Evolutionary conservation across 2,888 invertebrate species (phyloP).

Genomic region (Yponomeuta malinellus): DNA sequence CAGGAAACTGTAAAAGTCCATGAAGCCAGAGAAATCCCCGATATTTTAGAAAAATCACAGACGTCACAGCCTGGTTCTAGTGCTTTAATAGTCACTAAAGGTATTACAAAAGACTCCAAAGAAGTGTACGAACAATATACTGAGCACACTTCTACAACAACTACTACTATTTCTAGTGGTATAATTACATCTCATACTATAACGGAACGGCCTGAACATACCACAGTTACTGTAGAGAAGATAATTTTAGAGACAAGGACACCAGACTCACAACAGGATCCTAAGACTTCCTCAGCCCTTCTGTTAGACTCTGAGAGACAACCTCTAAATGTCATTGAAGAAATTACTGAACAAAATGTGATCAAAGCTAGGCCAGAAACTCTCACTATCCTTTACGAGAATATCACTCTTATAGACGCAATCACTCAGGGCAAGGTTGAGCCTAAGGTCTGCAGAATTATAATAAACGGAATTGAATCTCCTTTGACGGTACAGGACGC

Average conservation of each 20-base stretch:
- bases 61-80: constrained; percentile 21
- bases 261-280: constrained; percentile 29
- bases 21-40: constrained; percentile 36
- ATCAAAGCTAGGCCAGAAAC: constrained; percentile 47
- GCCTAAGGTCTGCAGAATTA: constrained; percentile 78
- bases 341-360: constrained; percentile 66
- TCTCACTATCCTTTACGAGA: constrained; percentile 53
- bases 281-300: constrained; percentile 52
- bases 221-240: neutral
- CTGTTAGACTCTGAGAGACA: constrained; percentile 67
- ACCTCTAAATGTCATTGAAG: constrained; percentile 61
- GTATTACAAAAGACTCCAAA: constrained; percentile 22
- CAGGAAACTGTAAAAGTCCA: constrained; percentile 61
- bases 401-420: constrained; percentile 77
- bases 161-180: neutral
- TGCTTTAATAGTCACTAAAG: constrained; percentile 22
- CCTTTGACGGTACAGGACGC: constrained; percentile 81
- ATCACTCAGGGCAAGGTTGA: constrained; percentile 79
- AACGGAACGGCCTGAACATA: constrained; percentile 3
- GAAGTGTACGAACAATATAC: constrained; percentile 15
- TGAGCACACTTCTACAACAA: constrained; percentile 17
- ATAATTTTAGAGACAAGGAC: constrained; percentile 9
- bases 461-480: constrained; percentile 77
- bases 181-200: constrained; percentile 8
- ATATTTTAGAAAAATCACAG: constrained; percentile 17